Percentiles rank a stretch among this genome's conserved stretches.
phyloP scores from a whole-genome alignment of 2,888 invertebrate genomes.

The Stratiomys singularior region DNA sequence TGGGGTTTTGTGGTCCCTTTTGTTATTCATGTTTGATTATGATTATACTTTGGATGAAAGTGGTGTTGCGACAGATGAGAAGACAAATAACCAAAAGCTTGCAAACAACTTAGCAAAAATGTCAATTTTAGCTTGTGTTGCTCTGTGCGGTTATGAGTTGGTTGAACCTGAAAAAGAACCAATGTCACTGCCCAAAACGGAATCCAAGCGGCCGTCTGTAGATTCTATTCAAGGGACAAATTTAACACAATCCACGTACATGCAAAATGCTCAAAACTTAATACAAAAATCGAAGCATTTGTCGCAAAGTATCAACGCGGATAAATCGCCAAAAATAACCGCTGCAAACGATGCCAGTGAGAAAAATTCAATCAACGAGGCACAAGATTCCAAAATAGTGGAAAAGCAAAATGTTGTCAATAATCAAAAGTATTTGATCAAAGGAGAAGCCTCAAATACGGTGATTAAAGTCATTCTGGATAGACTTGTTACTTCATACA shows the following conservation, averaged over 20 bases:
- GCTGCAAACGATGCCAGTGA: slow-evolving; percentile 14
- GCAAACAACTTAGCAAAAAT: slow-evolving; percentile 92
- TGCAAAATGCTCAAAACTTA: slow-evolving; percentile 65
- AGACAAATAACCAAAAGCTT: slow-evolving; percentile 89
- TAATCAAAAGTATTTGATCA: slow-evolving; percentile 59
- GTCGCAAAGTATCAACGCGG: slow-evolving; percentile 55
- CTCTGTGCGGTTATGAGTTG: slow-evolving; percentile 78
- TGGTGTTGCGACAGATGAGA: slow-evolving; percentile 86
- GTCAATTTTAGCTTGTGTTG: slow-evolving; percentile 84
- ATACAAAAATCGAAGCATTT: slow-evolving; percentile 62
- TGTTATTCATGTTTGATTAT: slow-evolving; percentile 91
- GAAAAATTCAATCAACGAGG: slow-evolving; percentile 19
- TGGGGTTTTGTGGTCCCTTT: slow-evolving; percentile 91
- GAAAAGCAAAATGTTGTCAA: slow-evolving; percentile 56
- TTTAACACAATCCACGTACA: slow-evolving; percentile 58
- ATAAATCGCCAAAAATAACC: slow-evolving; percentile 44
- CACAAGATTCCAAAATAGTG: slow-evolving; percentile 26
- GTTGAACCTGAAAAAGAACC: slow-evolving; percentile 30
- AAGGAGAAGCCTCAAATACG: slow-evolving; percentile 67
- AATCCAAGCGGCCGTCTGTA: slow-evolving; percentile 40
- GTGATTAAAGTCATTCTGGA: slow-evolving; percentile 73
- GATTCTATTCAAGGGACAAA: slow-evolving; percentile 38
- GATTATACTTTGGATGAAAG: slow-evolving; percentile 98
- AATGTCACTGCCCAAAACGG: slow-evolving; percentile 39
- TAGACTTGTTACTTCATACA: slow-evolving; percentile 85